Base-by-base conservation (phyloP, 2,797 vertebrate species). In the Hypotaenidia okinawae region DNA sequence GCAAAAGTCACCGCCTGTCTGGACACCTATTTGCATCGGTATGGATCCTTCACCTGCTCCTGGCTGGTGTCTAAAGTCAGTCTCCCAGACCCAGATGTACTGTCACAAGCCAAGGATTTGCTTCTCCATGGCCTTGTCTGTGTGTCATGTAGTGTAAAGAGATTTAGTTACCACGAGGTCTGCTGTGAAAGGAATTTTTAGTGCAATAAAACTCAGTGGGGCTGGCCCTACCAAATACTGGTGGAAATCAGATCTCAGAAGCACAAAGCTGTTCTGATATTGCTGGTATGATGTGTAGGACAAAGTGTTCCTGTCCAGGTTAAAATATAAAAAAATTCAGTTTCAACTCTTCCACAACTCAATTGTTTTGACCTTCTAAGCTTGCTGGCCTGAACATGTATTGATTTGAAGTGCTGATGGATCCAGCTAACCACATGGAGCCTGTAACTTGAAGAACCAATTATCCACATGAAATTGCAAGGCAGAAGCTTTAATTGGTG, bases 341-440 rank as follows among this genome's bases (percentile, higher is more conserved):
- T 23, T 85, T 76, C 0, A 10, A n/a, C 0, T 1, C 16, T 79
- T 75, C 0, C 2, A 63, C 18, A 0, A 0, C 41, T 94, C 55
- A 39, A 22, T 70, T 64, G 52, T 79, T 93, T 85, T 91, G 64
- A 85, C 85, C 75, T 82, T 82, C 77, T 73, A 47, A 88, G 52
- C 70, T 51, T 95, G 67, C 64, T 84, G 89, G 67, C 39, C n/a
- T 82, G 61, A 82, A 81, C 92, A 81, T 27, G 35, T 41, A 91
- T 66, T 93, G 80, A 95, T 95, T 74, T 87, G 58, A 54, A 90
- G 88, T 95, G 59, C 61, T 86, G 95, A 94, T 87, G 28, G 83
- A 70, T 94, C 89, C 74, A 54, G 47, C 57, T 83, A 74, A 84
- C 27, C 49, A 41, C 30, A 16, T n/a, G 11, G 90, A 68, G 69